Conservation (phyloP, 2,797 vertebrate genomes). For the Oreochromis mossambicus region DNA sequence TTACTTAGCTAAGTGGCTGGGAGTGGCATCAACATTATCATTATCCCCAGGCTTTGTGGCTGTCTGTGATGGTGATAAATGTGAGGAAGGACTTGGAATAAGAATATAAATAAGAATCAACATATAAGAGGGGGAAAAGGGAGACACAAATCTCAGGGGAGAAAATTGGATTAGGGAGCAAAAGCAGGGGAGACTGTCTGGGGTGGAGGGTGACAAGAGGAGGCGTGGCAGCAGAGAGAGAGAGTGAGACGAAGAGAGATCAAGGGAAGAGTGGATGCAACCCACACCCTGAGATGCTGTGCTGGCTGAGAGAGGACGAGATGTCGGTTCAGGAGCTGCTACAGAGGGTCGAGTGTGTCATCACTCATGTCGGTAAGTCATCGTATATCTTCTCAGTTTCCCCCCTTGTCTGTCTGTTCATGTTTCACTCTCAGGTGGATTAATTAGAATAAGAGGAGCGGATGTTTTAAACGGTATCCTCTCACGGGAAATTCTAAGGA, state of each 20-base stretch:
- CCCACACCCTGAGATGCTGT: slow-evolving; percentile 84
- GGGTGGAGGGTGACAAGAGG: slow-evolving; percentile 13
- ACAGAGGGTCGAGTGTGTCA: slow-evolving; percentile 86
- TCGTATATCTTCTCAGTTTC: background rate
- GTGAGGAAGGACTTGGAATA: background rate
- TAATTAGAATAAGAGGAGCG: background rate
- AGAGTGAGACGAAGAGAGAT: slow-evolving; percentile 6
- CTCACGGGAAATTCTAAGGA: background rate
- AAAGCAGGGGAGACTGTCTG: background rate
- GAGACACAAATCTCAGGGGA: background rate
- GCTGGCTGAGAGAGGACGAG: slow-evolving; percentile 89
- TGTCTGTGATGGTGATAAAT: background rate
- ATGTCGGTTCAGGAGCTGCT: slow-evolving; percentile 92
- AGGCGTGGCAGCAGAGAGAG: slow-evolving; percentile 46
- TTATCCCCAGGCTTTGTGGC: slow-evolving; percentile 49
- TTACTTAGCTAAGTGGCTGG: slow-evolving; percentile 23
- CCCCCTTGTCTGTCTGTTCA: background rate
- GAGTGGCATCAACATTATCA: slow-evolving; percentile 54
- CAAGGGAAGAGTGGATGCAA: slow-evolving; percentile 42
- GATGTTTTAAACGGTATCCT: background rate
- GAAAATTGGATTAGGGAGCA: slow-evolving; percentile 6
- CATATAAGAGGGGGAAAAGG: background rate
- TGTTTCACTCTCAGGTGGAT: background rate
- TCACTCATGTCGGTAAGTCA: slow-evolving; percentile 92
- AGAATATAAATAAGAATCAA: background rate